A percentile compares a stretch with the other conserved stretches of the same genome.
phyloP scores from a whole-genome alignment of 2,113 vertebrate genomes.

The Oxyruncus cristatus region DNA sequence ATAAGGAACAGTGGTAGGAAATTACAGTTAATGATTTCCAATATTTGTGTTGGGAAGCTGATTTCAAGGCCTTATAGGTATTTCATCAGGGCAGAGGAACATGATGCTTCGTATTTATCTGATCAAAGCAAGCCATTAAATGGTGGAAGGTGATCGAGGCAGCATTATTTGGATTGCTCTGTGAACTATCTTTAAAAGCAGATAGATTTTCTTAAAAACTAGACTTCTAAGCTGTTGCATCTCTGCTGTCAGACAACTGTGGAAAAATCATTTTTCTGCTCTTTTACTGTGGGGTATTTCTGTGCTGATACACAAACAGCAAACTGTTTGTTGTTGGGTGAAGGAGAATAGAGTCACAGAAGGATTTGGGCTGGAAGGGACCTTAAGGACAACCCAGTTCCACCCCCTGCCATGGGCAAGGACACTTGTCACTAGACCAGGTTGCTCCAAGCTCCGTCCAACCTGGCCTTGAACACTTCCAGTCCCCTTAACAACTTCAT shows the following conservation, averaged over 20 bases:
- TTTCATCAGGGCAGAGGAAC: neutral
- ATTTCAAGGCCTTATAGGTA: neutral
- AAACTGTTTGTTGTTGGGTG: neutral
- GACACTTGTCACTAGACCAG: neutral
- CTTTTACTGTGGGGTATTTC: neutral
- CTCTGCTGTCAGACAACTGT: neutral
- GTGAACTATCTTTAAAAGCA: neutral
- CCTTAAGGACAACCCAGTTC: fast-evolving
- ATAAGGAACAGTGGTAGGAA: neutral
- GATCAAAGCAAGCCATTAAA: neutral
- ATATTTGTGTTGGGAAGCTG: neutral
- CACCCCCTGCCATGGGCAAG: neutral
- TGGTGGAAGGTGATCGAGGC: neutral
- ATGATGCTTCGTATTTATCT: neutral
- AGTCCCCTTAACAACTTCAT: neutral
- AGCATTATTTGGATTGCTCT: neutral
- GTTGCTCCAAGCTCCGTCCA: neutral
- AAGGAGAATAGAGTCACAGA: neutral
- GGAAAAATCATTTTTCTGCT: neutral
- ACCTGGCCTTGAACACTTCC: neutral
- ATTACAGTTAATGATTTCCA: neutral
- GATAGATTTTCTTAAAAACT: neutral
- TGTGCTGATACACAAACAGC: neutral
- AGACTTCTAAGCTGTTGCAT: neutral
- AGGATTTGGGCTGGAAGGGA: neutral